A percentile compares a stretch with the other conserved stretches of the same genome.
phyloP scores from a whole-genome alignment of 2,113 vertebrate genomes.

The Oceanites oceanicus region DNA sequence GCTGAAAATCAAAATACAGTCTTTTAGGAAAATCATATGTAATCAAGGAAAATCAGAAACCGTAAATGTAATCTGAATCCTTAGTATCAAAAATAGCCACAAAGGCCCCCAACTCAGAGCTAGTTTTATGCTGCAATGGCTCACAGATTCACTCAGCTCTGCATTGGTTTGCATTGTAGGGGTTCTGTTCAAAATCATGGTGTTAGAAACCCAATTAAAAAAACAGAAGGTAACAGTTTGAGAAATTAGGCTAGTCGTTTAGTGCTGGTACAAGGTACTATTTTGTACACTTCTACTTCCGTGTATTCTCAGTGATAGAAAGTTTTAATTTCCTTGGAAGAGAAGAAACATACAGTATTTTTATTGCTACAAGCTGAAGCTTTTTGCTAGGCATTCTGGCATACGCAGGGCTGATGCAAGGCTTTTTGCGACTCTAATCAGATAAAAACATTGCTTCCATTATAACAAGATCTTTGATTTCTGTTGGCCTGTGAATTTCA shows the following conservation, averaged over 20 bases:
- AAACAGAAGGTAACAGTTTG: not conserved
- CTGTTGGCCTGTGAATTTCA: constrained; percentile 23
- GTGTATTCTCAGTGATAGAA: not conserved
- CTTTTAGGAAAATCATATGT: not conserved
- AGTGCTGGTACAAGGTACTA: not conserved
- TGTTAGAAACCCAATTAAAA: not conserved
- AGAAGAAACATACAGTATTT: not conserved
- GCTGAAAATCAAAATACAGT: not conserved
- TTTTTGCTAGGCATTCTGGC: not conserved
- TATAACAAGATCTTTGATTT: constrained; percentile 33
- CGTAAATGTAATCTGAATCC: not conserved
- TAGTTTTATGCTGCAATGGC: not conserved
- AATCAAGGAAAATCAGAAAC: not conserved
- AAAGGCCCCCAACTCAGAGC: not conserved
- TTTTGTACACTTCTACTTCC: not conserved
- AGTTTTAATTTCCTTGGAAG: not conserved
- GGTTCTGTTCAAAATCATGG: not conserved
- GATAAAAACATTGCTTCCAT: constrained; percentile 32
- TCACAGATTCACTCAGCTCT: not conserved
- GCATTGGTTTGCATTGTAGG: not conserved
- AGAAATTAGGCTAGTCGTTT: not conserved
- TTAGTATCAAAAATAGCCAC: not conserved
- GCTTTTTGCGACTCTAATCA: constrained; percentile 10
- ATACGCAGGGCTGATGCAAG: not conserved
- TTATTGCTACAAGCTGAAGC: not conserved